phyloP scores from a whole-genome alignment of 2,113 vertebrate species.

The Spea bombifrons region DNA sequence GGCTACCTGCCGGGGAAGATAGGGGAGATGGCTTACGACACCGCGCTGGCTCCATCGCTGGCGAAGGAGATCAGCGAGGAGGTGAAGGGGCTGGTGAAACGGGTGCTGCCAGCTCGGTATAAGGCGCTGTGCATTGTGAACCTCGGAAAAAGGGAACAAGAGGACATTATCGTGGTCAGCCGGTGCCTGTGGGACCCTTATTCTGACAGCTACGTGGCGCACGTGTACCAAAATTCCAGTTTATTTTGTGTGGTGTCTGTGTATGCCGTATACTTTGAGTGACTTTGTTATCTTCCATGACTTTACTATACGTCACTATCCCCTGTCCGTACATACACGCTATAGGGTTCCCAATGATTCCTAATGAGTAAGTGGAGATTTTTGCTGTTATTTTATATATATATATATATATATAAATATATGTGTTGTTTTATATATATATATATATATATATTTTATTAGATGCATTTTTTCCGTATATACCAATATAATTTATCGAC shows the following conservation, averaged over 20 bases:
- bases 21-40: conserved; percentile 13
- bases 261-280: conserved; percentile 46
- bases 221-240: conserved; percentile 28
- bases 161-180: conserved; percentile 32
- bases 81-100: conserved; percentile 34
- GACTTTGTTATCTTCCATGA: background rate
- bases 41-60: background rate
- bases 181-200: conserved; percentile 46
- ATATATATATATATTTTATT: too few relatives aligned
- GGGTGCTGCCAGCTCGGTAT: conserved; percentile 36
- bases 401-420: too few relatives aligned
- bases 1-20: conserved; percentile 9
- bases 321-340: background rate
- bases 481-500: too few relatives aligned
- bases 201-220: conserved; percentile 41
- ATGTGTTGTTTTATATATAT: too few relatives aligned
- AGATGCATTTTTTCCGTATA: too few relatives aligned
- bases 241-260: conserved; percentile 46
- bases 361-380: background rate
- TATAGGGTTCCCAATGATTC: background rate
- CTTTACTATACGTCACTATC: background rate
- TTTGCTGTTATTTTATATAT: too few relatives aligned
- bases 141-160: conserved; percentile 28
- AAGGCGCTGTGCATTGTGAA: conserved; percentile 43
- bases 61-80: conserved; percentile 38